Conservation (phyloP, 2,797 vertebrate species). For the Buphagus erythrorhynchus region DNA sequence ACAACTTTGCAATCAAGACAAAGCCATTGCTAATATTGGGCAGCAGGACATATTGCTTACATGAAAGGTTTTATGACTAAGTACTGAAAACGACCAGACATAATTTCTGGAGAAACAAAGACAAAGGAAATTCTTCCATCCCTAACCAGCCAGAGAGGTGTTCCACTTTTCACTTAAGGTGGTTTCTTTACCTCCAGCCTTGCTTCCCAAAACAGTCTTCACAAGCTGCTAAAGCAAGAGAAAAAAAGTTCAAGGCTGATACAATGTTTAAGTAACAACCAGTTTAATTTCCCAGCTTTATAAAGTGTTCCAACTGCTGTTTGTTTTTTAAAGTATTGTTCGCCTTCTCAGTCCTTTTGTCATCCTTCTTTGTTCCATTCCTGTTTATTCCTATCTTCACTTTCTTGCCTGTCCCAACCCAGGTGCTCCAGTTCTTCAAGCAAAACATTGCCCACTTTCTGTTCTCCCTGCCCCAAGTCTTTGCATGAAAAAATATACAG, state of each 20-base stretch:
- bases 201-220: not conserved
- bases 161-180: not conserved
- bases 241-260: not conserved
- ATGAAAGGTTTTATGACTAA: not conserved
- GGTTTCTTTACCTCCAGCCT: not conserved
- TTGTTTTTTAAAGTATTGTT: not conserved
- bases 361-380: not conserved
- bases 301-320: not conserved
- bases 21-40: not conserved
- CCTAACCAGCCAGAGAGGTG: not conserved
- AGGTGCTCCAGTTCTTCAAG: not conserved
- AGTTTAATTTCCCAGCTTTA: not conserved
- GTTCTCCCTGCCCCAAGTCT: not conserved
- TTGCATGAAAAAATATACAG: not conserved
- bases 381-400: not conserved
- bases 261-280: not conserved
- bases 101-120: not conserved
- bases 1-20: not conserved
- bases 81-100: not conserved
- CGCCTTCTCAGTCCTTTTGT: not conserved
- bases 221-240: not conserved
- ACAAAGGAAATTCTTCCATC: not conserved
- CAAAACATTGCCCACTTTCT: not conserved
- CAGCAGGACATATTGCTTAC: not conserved
- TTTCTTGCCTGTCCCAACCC: not conserved